Percentiles rank a stretch among this genome's conserved stretches.
phyloP scores from a whole-genome alignment of 2,888 invertebrate genomes.

The Mesochorus sp. region DNA sequence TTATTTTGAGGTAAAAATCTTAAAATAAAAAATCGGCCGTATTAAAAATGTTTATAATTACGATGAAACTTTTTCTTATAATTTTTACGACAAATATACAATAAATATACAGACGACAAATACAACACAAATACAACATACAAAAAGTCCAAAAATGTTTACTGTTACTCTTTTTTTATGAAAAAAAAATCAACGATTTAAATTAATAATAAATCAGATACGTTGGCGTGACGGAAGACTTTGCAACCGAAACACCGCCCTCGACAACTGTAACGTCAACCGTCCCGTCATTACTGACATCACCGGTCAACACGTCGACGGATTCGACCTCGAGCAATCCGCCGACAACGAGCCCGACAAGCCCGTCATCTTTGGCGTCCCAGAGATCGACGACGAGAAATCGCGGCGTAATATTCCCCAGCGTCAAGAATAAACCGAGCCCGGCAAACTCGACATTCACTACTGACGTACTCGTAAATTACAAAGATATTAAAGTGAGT shows the following conservation, averaged over 20 bases:
- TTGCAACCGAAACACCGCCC: conserved; percentile 72
- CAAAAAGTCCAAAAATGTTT: too few relatives aligned
- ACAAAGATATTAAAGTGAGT: conserved; percentile 93
- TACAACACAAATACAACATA: too few relatives aligned
- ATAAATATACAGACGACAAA: too few relatives aligned
- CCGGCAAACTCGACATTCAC: conserved; percentile 92
- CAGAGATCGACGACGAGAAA: conserved; percentile 85
- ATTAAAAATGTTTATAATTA: too few relatives aligned
- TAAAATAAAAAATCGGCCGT: too few relatives aligned
- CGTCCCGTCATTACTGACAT: conserved; percentile 76
- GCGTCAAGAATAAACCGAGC: conserved; percentile 94
- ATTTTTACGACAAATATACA: too few relatives aligned
- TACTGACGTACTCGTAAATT: conserved; percentile 88
- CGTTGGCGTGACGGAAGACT: conserved; percentile 73
- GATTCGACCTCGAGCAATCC: conserved; percentile 68
- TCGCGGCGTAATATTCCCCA: conserved; percentile 94
- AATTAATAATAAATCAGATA: too few relatives aligned
- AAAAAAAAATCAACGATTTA: too few relatives aligned
- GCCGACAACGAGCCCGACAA: conserved; percentile 64
- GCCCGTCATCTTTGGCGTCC: conserved; percentile 70
- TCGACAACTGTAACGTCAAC: conserved; percentile 81
- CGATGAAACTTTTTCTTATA: too few relatives aligned
- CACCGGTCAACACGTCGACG: conserved; percentile 58
- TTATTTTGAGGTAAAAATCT: too few relatives aligned
- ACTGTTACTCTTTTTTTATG: neutral